Percentiles rank a stretch among this genome's conserved stretches.
phyloP scores from a whole-genome alignment of 2,888 invertebrate genomes.

The Beris morrisii region DNA sequence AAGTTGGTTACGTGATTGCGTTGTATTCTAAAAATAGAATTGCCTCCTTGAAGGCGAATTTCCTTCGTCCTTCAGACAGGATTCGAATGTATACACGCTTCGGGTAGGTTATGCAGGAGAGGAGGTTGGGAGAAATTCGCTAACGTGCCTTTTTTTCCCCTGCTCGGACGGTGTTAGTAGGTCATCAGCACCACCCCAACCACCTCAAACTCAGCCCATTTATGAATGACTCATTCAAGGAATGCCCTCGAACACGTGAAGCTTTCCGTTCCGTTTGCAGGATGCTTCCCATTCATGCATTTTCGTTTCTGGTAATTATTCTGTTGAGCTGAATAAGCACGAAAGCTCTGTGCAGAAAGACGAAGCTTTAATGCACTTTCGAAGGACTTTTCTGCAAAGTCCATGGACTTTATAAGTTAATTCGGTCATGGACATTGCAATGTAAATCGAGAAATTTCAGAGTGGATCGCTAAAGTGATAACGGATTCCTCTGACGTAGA shows the following conservation, averaged over 20 bases:
- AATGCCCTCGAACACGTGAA: constrained; percentile 29
- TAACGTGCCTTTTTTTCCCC: constrained; percentile 9
- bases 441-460: constrained; percentile 11
- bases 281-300: constrained; percentile 33
- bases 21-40: constrained; percentile 36
- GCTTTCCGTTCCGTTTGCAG: constrained; percentile 20
- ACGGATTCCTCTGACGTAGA: constrained; percentile 12
- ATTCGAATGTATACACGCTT: constrained; percentile 23
- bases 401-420: no score
- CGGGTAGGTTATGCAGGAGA: constrained; percentile 20
- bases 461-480: constrained; percentile 9
- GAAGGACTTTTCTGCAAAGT: no score
- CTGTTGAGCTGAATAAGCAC: constrained; percentile 18
- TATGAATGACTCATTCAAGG: constrained; percentile 42
- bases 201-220: constrained; percentile 34
- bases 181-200: constrained; percentile 32
- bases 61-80: constrained; percentile 34
- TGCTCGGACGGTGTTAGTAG: constrained; percentile 36
- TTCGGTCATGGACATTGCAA: constrained; percentile 26
- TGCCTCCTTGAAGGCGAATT: constrained; percentile 35
- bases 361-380: no score
- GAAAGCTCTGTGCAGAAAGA: constrained; percentile 23
- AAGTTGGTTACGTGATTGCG: constrained; percentile 19
- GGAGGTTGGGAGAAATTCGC: constrained; percentile 1
- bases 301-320: neutral